Evolutionary conservation across 2,888 invertebrate species (phyloP).

Genomic region (Parascotia fuliginaria): DNA sequence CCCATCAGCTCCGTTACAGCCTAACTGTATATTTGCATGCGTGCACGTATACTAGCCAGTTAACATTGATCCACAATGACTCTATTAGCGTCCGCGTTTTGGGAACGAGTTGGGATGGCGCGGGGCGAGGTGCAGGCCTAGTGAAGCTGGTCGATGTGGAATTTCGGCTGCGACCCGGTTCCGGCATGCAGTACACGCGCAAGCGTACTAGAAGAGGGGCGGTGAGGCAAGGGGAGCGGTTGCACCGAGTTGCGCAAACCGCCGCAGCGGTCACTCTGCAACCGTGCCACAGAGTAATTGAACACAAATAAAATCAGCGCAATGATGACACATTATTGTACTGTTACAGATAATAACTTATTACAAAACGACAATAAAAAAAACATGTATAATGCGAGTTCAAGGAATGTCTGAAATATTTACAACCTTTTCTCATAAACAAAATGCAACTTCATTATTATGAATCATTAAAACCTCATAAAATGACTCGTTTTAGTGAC

Average conservation of each 20-base stretch:
- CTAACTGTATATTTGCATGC: conserved; percentile 85
- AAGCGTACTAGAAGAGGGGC: conserved; percentile 68
- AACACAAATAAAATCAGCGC: conserved; percentile 40
- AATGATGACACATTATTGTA: conserved; percentile 10
- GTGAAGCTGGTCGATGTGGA: conserved; percentile 57
- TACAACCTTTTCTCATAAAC: too few relatives aligned
- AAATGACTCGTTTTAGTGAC: too few relatives aligned
- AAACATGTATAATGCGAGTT: too few relatives aligned
- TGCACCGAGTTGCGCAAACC: conserved; percentile 84
- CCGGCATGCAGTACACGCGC: conserved; percentile 83
- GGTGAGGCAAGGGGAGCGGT: conserved; percentile 60
- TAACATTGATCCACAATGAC: conserved; percentile 51
- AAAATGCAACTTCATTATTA: too few relatives aligned
- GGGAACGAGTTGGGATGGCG: conserved; percentile 20
- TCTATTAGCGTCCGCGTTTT: conserved; percentile 47
- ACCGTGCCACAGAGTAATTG: conserved; percentile 49
- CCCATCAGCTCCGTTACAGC: conserved; percentile 68
- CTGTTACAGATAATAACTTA: too few relatives aligned
- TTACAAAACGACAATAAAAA: too few relatives aligned
- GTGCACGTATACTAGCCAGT: conserved; percentile 73
- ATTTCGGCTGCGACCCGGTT: conserved; percentile 83
- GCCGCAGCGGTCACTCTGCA: conserved; percentile 73
- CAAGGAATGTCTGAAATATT: too few relatives aligned
- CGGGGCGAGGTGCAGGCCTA: conserved; percentile 61
- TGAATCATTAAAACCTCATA: too few relatives aligned